Evolutionary conservation across 2,113 vertebrate species (phyloP).

Genomic region (Tachysurus fulvidraco): DNA sequence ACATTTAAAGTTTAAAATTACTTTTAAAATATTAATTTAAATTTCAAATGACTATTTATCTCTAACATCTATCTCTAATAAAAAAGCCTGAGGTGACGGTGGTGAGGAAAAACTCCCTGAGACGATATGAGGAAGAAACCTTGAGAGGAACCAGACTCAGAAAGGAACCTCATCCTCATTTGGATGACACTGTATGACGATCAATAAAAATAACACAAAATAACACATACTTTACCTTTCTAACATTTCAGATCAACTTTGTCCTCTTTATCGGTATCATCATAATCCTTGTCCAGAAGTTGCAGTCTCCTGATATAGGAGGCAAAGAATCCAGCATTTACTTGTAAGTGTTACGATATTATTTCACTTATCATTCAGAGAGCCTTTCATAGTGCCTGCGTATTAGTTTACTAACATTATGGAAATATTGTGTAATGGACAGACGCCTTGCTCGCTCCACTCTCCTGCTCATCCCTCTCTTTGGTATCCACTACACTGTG

Average conservation of each 20-base stretch:
- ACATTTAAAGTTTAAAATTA: no score
- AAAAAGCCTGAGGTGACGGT: no score
- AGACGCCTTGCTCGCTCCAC: conserved; percentile 95
- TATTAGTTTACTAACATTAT: not conserved
- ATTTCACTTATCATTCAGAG: not conserved
- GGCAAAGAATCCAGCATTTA: conserved; percentile 99
- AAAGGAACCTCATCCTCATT: no score
- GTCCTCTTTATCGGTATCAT: conserved; percentile 97
- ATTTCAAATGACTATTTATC: no score
- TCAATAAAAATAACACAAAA: not conserved
- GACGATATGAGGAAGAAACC: no score
- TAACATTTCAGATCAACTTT: conserved; percentile 85
- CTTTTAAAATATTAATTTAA: not conserved
- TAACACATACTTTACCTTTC: not conserved
- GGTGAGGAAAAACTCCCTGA: no score
- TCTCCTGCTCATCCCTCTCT: conserved; percentile 93
- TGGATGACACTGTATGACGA: not conserved
- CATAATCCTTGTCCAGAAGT: conserved; percentile 96
- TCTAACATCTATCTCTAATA: no score
- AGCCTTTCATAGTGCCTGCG: not conserved
- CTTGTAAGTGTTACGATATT: conserved; percentile 84
- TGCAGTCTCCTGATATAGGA: conserved; percentile 96
- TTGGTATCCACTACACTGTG: conserved; percentile 98
- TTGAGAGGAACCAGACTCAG: no score
- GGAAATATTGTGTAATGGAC: conserved; percentile 30